Base-by-base conservation (phyloP, 2,113 vertebrate genomes). In the Nesospiza acunhae region DNA sequence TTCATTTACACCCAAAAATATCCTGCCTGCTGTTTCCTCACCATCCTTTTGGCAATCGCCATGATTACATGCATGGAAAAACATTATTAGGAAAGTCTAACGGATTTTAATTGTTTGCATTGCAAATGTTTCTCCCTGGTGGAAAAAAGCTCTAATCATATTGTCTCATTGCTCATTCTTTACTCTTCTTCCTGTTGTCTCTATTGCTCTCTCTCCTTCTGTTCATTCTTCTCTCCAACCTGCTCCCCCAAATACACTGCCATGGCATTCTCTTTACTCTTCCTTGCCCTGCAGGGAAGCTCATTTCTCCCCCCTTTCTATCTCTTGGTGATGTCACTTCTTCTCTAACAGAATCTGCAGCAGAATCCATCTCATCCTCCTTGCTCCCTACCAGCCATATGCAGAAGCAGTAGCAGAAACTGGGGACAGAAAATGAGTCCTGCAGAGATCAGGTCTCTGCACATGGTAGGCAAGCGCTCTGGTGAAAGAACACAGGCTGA, bases 171-270 rank as follows among this genome's bases (percentile, higher is more conserved):
- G 76, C 76, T 96, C 86, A 92, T 93, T 94, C 95, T 92, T 95
- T 90, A 89, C 79, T 94, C 56, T 84, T 90, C 90, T 92, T 93
- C 93, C 91, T 89, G 88, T 94, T 90, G 91, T 81, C 94, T 97
- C 95, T 95, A 93, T 96, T 94, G 90, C 89, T 68, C 53, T 95
- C 53, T 76, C 90, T 92, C 96, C 95, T 96, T 96, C 91, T 95
- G 95, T 96, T 96, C 84, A 72, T 89, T 87, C 88, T 68, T 93
- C 93, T 90, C 94, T 81, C 62, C 83, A 90, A 87, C 89, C 84
- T 87, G 89, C 93, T 93, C 82, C 74, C 58, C 26, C 46, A 91
- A 79, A 89, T 87, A 78, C 50, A 89, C 41, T 68, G 42, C 77
- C 52, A 24, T 72, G 91, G 22, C 74, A 66, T 94, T 73, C 77